phyloP scores from a whole-genome alignment of 2,888 invertebrate species.

The Pachliopta kotzebuea region DNA sequence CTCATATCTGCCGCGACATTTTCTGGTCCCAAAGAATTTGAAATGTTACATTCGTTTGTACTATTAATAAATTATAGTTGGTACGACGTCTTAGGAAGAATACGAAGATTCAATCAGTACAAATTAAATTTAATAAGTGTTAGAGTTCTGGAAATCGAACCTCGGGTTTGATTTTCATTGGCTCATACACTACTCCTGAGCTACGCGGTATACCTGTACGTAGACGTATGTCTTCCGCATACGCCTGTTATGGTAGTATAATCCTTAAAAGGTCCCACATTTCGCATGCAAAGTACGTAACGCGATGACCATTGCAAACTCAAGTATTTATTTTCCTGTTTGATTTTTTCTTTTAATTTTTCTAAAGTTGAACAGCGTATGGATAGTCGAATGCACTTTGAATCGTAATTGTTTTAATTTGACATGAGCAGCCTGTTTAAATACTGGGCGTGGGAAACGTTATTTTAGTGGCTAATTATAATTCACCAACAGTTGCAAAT shows the following conservation, averaged over 20 bases:
- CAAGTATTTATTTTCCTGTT: slow-evolving; percentile 39
- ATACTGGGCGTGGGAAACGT: slow-evolving; percentile 23
- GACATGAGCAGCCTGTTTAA: slow-evolving; percentile 9
- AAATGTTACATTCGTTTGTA: too few species aligned
- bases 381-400: slow-evolving; percentile 31
- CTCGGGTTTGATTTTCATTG: too few species aligned
- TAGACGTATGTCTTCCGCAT: slow-evolving; percentile 30
- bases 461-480: slow-evolving; percentile 16
- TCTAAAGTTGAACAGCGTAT: slow-evolving; percentile 17
- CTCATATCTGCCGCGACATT: too few species aligned
- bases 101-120: too few species aligned
- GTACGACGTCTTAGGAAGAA: too few species aligned
- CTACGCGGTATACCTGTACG: slow-evolving; percentile 17
- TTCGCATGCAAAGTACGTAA: slow-evolving; percentile 43
- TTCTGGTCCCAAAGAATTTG: too few species aligned
- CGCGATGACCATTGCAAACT: slow-evolving; percentile 37
- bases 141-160: too few species aligned
- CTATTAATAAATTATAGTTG: too few species aligned
- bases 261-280: slow-evolving; percentile 39
- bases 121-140: too few species aligned
- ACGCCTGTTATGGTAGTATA: slow-evolving; percentile 37
- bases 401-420: slow-evolving; percentile 30
- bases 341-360: slow-evolving; percentile 34
- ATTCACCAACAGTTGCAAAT: slow-evolving; percentile 19
- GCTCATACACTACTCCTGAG: slow-evolving; percentile 3